A percentile compares a stretch with the other conserved stretches of the same genome.
Evolutionary conservation across 2,113 vertebrate genomes (phyloP).

Genomic region (Camelus bactrianus): DNA sequence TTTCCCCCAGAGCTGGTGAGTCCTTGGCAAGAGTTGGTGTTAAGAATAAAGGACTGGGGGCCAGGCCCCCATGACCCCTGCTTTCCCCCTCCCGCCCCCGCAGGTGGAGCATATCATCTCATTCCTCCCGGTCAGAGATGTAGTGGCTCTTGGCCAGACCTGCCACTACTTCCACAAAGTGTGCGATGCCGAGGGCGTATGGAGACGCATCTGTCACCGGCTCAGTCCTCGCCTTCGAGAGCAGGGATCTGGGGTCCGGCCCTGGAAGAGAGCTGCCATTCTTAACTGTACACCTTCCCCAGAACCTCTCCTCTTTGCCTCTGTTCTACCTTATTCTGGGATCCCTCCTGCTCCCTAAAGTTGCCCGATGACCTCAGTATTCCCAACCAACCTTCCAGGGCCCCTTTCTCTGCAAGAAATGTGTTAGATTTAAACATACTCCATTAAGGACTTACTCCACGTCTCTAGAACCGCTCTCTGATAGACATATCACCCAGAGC

Average conservation of each 20-base stretch:
- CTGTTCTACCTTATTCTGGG: conserved; percentile 18
- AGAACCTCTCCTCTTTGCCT: background rate
- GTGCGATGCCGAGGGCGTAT: conserved; percentile 77
- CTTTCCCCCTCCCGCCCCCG: background rate
- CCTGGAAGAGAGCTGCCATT: conserved; percentile 85
- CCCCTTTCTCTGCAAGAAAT: conserved; percentile 13
- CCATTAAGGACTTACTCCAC: background rate
- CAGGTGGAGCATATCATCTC: conserved; percentile 84
- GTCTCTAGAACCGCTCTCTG: background rate
- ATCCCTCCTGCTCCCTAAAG: background rate
- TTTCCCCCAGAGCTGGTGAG: conserved; percentile 85
- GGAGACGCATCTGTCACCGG: conserved; percentile 80
- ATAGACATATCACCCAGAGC: background rate
- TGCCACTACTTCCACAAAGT: conserved; percentile 82
- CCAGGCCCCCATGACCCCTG: background rate
- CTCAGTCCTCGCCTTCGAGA: conserved; percentile 77
- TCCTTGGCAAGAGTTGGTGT: background rate
- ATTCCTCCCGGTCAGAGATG: conserved; percentile 82
- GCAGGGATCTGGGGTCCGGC: conserved; percentile 70
- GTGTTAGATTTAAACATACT: background rate
- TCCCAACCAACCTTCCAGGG: background rate
- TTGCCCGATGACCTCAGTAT: background rate
- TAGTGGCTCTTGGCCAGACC: conserved; percentile 80
- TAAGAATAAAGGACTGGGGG: background rate
- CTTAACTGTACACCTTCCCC: conserved; percentile 82